Percentiles rank a stretch among this genome's conserved stretches.
Conservation (phyloP, 2,113 vertebrate species). For the Callipepla californica region DNA sequence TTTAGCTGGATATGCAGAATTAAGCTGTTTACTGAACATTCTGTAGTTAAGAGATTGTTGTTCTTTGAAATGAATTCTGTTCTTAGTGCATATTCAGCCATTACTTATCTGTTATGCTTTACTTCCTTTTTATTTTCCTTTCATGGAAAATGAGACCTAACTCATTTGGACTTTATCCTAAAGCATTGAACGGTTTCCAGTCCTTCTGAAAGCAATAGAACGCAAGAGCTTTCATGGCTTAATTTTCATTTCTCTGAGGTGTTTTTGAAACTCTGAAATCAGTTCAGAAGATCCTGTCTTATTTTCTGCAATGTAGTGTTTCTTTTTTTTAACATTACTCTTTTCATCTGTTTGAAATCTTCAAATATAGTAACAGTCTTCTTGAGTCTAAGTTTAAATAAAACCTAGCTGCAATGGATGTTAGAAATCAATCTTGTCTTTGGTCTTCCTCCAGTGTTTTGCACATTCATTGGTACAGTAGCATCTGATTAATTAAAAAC, state of each 20-base stretch:
- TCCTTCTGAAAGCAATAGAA: conserved; percentile 5
- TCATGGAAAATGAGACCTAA: conserved; percentile 50
- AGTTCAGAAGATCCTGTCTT: background rate
- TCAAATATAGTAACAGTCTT: background rate
- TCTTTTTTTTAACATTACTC: background rate
- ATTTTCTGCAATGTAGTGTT: background rate
- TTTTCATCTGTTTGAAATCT: background rate
- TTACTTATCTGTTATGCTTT: conserved; percentile 46
- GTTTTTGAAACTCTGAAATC: background rate
- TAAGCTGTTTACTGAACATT: conserved; percentile 13
- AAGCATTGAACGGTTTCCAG: background rate
- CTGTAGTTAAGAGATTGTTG: conserved; percentile 46
- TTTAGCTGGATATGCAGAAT: background rate
- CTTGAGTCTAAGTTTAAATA: background rate
- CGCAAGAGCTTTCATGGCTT: background rate
- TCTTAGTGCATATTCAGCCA: background rate
- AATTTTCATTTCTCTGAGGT: background rate
- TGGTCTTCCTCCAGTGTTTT: background rate
- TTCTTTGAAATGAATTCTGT: conserved; percentile 45
- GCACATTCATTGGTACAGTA: background rate
- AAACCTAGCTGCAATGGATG: background rate
- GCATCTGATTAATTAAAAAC: background rate
- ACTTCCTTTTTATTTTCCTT: conserved; percentile 68
- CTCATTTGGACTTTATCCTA: conserved; percentile 57
- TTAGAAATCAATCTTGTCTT: background rate